These are phyloP conservation scores for Elachura formosa DNA, from an alignment of 2,113 vertebrate species.

Conservation along the genomic window DNA sequence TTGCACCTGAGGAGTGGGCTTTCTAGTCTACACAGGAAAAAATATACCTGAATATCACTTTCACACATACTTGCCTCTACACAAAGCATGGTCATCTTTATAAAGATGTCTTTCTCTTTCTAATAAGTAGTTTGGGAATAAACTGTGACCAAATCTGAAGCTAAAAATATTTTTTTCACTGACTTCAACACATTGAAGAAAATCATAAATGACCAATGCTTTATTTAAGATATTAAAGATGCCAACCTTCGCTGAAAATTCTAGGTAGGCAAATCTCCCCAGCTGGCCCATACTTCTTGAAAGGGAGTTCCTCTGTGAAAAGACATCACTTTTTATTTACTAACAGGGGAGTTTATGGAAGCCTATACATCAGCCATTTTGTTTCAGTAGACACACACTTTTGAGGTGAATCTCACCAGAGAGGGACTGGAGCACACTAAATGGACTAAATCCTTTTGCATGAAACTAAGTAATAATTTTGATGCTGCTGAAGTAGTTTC, in stretches of 20 bases:
- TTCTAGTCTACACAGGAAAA: neutral
- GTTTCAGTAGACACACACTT: neutral
- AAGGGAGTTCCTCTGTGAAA: neutral
- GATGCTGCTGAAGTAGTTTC: neutral
- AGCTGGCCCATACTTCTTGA: neutral
- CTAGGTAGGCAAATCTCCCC: neutral
- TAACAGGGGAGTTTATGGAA: neutral
- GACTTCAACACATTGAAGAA: neutral
- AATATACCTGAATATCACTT: neutral
- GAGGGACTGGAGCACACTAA: neutral
- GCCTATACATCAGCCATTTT: neutral
- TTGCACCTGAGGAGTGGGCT: neutral
- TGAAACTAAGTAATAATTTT: neutral
- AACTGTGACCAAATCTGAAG: neutral
- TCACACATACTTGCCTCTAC: neutral
- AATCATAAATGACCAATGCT: neutral
- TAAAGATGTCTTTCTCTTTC: neutral
- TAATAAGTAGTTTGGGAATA: neutral
- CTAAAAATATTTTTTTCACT: neutral
- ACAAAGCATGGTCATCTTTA: neutral
- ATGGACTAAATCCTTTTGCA: neutral
- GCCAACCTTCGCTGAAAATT: neutral
- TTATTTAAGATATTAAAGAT: neutral
- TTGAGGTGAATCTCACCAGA: neutral
- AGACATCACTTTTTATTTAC: neutral